Base-by-base conservation (phyloP, 1,140 invertebrate genomes). In the Pollicipes pollicipes region DNA sequence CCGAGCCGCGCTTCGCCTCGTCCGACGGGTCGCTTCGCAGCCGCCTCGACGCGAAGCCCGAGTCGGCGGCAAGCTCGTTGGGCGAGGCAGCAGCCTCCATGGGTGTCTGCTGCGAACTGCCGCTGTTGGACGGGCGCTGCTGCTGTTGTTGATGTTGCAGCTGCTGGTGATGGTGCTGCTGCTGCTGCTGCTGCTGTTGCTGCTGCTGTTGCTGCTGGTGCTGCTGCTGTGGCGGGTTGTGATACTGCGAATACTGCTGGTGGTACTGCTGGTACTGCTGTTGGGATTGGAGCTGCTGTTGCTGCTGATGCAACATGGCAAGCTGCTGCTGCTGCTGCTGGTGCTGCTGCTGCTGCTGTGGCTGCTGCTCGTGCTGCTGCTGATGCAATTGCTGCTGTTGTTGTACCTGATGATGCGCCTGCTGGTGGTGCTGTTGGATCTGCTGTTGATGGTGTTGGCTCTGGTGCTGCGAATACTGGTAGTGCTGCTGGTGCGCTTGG, bases 141-240 rank as follows among this genome's bases (percentile, higher is more conserved):
- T 58, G 45, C 45, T 58, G 45, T 21, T 58, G 32, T 16, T 35
- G 32, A 4, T 35, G 4, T 35, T 4, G 32, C 16, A 35, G 32
- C 16, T 35, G 16, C 32, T 35, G 32, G 32, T 16, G 32, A 35
- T 6, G 4, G 16, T 35, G 32, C 16, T 35, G 32, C 32, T 4
- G 32, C 32, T 35, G n/a, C n/a, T 35, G 4, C 4, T 6, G 4
- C 66, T 70, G 58, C 68, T 30, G 27, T 35, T 27, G 45, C 0
- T 70, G 26, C 27, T 71, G 70, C 70, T 72, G 71, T 58, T 4
- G 37, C 21, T 71, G 68, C 69, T 30, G 73, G 71, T 30, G 72
- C 37, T 71, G 70, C 30, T 66, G 68, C 66, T 70, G 68, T 1
- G 45, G 58, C 1, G 4, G 4, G 45, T 3, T 3, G 45, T 64